Base-by-base conservation (phyloP, 1,140 invertebrate species). In the Drosophila ananassae region DNA sequence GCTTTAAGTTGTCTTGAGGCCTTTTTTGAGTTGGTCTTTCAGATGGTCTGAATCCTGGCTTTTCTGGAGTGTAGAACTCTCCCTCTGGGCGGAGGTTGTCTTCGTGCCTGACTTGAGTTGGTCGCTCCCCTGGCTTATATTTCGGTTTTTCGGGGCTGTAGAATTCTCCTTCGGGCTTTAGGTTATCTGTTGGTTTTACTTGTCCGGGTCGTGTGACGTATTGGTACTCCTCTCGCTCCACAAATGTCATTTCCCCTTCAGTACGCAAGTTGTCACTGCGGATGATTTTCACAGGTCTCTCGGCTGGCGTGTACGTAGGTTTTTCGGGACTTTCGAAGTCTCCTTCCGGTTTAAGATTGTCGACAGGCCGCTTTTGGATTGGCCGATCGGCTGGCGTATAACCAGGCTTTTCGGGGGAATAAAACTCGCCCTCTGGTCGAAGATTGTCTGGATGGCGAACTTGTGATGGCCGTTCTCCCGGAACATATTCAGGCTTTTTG, bases 371-470 rank as follows among this genome's bases (percentile, higher is more conserved):
- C 9, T 92, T 92, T 46, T 91, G 91, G 12, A 75, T 69, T 30
- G 91, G 92, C 37, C 93, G 63, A 61, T 93, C 93, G 17, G 85
- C 92, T 28, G 93, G 93, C 2, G 55, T 78, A 82, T 92, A 96
- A 82, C 93, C 79, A 0, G 94, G 92, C 83, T 93, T 93, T 53
- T 93, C 92, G 0, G 93, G 94, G 51, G 93, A 91, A 74, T 95
- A 94, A 76, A 95, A 95, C 0, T 95, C 94, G 6, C 95, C 94
- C 92, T 95, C 95, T 3, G 94, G 93, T 68, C 91, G 92, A 0
- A 96, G 89, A 79, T 95, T 95, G 81, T 95, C 94, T 68, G 92
- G 84, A 47, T 92, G 91, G 13, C 92, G 91, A 64, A 93, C 92
- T 13, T 92, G 92, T 10, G 54, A 78, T 2, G 91, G 92, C 9